These are phyloP conservation scores for Takifugu flavidus DNA, from an alignment of 2,113 vertebrate genomes.

Conservation along the genomic window DNA sequence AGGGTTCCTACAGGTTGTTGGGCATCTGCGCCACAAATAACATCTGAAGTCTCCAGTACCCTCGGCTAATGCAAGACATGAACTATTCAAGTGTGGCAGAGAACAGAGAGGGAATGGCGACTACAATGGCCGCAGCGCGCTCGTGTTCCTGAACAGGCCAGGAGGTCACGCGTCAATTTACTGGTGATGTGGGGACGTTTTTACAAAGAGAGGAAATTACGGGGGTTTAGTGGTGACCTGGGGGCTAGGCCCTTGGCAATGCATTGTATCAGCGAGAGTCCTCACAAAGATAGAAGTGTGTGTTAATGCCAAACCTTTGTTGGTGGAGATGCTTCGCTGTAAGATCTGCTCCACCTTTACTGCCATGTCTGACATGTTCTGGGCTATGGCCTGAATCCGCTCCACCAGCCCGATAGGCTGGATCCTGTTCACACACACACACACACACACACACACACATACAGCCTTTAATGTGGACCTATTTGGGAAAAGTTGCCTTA, in stretches of 20 bases:
- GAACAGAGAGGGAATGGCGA: not conserved
- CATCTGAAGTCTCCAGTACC: conserved; percentile 41
- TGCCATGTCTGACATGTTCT: conserved; percentile 93
- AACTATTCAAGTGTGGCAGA: conserved; percentile 15
- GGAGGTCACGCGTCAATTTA: no score
- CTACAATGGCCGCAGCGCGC: no score
- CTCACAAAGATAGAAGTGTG: not conserved
- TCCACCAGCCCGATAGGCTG: conserved; percentile 86
- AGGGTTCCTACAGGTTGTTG: conserved; percentile 8
- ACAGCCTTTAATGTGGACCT: no score
- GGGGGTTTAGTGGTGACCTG: no score
- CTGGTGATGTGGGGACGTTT: no score
- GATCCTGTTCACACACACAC: conserved; percentile 70
- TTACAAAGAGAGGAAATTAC: no score
- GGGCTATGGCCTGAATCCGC: conserved; percentile 94
- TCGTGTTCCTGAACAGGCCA: no score
- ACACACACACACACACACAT: no score
- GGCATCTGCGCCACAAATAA: conserved; percentile 36
- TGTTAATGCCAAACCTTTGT: conserved; percentile 72
- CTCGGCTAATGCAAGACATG: conserved; percentile 16
- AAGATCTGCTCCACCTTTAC: conserved; percentile 93
- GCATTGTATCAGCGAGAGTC: no score
- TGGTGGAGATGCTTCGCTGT: conserved; percentile 81
- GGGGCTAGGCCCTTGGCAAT: no score
- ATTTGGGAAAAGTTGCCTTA: not conserved